Base-by-base conservation (phyloP, 37 sponge, comb jelly and placozoan genomes). In the Mnemiopsis leidyi region DNA sequence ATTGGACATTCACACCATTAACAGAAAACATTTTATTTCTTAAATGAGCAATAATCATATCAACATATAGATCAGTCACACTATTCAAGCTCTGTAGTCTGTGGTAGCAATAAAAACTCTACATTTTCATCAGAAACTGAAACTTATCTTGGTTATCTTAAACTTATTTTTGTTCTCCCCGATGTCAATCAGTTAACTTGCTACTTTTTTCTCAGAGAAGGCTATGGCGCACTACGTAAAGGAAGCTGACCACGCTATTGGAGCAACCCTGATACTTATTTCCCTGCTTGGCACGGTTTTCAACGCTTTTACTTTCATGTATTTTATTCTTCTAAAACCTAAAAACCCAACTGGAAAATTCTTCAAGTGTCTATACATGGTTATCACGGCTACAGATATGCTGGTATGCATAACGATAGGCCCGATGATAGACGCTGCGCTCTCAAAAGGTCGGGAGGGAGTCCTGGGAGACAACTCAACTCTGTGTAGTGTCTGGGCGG, bases 301-400 rank as follows among this genome's bases (percentile, higher is more conserved):
- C 16, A 85, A 85, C 90, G 28, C 24, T 5, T 35, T 40, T n/a
- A n/a, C 38, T 26, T 85, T 85, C 90, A 16, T 38, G 20, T 33
- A 85, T 61, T 85, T 85, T 61, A 28, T 18, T 3, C 2, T 18
- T 2, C 40, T 35, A 37, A n/a, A 23, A 18, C 33, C 90, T n/a
- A 33, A 23, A 3, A 28, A 0, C 48, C 40, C 29, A 37, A 85
- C 33, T 25, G 61, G 36, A 23, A 35, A 23, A 18, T 85, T 32
- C 29, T 85, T 85, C 90, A 85, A 40, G 40, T 40, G 39, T 28
- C 90, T 85, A 5, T 85, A 85, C 90, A 38, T 39, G 29, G 18
- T 40, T 7, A 33, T 85, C n/a, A 85, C 90, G 21, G 7, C 36
- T n/a, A 37, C 61, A 40, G 90, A 85, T 61, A 23, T 40, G 0